Evolutionary conservation across 2,888 invertebrate species (phyloP).

Genomic region (Zygogramma bicolorata): DNA sequence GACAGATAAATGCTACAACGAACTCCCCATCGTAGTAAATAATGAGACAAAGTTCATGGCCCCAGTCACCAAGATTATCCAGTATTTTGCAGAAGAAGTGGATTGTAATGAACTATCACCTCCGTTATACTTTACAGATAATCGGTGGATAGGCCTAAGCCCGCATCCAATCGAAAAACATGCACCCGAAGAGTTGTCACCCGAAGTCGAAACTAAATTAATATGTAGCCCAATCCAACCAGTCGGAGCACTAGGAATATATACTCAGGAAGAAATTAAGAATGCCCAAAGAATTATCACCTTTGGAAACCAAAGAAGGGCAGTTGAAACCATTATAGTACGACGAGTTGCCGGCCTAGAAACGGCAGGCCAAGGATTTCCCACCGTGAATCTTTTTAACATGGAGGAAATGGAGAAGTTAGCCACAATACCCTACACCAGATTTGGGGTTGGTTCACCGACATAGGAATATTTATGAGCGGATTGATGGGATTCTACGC

Average conservation of each 20-base stretch:
- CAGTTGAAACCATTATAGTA: slow-evolving; percentile 40
- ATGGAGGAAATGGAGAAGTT: slow-evolving; percentile 31
- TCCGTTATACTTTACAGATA: too few relatives aligned
- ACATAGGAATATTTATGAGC: slow-evolving; percentile 32
- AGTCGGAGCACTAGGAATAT: slow-evolving; percentile 37
- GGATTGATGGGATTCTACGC: too few relatives aligned
- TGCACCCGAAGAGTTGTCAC: slow-evolving; percentile 26
- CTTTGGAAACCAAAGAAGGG: slow-evolving; percentile 37
- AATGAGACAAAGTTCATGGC: too few relatives aligned
- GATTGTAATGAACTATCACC: too few relatives aligned
- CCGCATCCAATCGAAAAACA: slow-evolving; percentile 25
- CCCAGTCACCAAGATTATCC: too few relatives aligned
- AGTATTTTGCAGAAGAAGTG: too few relatives aligned
- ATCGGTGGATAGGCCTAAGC: slow-evolving; percentile 39
- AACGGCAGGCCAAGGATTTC: slow-evolving; percentile 31
- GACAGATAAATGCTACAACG: too few relatives aligned
- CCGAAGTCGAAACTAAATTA: slow-evolving; percentile 13
- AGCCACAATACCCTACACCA: slow-evolving; percentile 29
- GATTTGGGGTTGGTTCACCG: slow-evolving; percentile 36
- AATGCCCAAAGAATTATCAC: slow-evolving; percentile 29
- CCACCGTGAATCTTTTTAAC: slow-evolving; percentile 26
- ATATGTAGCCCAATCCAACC: slow-evolving; percentile 38
- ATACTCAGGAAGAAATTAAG: slow-evolving; percentile 41
- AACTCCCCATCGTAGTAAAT: too few relatives aligned
- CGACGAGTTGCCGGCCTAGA: slow-evolving; percentile 34